Evolutionary conservation across 2,797 vertebrate species (phyloP).

Genomic region (Notamacropus eugenii): DNA sequence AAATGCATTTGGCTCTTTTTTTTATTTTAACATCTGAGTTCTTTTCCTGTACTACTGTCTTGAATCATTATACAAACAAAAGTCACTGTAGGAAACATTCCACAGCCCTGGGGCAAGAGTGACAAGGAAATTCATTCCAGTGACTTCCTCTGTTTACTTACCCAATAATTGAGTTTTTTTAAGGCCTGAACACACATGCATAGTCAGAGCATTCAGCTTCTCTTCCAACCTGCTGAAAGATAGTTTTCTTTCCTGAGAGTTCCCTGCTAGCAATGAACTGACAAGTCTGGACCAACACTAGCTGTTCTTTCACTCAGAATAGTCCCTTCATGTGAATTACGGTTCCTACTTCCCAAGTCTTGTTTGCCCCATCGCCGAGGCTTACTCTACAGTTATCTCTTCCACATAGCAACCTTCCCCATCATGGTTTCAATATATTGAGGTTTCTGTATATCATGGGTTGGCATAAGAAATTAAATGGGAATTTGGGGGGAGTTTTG

Average conservation of each 20-base stretch:
- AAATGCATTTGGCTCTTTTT: slow-evolving; percentile 24
- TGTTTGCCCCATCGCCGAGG: background rate
- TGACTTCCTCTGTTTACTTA: background rate
- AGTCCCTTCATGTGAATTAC: background rate
- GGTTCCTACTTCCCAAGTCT: background rate
- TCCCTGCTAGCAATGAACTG: background rate
- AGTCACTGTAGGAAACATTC: background rate
- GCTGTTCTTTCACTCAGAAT: background rate
- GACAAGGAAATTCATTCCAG: background rate
- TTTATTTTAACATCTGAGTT: background rate
- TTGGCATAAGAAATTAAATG: background rate
- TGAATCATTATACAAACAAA: slow-evolving; percentile 11
- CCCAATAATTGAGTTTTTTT: background rate
- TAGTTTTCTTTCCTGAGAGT: background rate
- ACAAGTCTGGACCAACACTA: background rate
- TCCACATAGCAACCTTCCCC: background rate
- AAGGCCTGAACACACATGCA: background rate
- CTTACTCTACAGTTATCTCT: background rate
- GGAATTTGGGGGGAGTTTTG: background rate
- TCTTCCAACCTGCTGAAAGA: background rate
- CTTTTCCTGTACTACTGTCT: background rate
- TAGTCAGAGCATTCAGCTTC: background rate
- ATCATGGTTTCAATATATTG: background rate
- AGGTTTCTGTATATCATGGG: background rate
- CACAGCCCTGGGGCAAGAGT: background rate